phyloP scores from a whole-genome alignment of 2,797 vertebrate genomes.

The Myripristis jacobus region DNA sequence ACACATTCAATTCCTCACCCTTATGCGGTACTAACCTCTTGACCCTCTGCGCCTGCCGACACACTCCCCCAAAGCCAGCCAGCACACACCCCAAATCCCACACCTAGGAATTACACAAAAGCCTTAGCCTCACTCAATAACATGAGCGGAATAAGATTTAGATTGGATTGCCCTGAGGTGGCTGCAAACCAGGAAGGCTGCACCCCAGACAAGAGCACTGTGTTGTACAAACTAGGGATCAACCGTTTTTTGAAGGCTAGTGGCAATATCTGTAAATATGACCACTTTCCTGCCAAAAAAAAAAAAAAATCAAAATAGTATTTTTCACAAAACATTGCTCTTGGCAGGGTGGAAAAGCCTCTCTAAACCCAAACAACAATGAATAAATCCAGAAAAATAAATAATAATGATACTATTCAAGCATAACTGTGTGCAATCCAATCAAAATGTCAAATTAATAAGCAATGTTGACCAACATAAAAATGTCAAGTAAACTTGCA shows the following conservation, averaged over 20 bases:
- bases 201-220: neutral
- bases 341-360: neutral
- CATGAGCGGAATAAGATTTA: conserved; percentile 45
- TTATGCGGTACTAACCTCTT: conserved; percentile 47
- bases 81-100: conserved; percentile 32
- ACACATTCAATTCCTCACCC: conserved; percentile 49
- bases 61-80: conserved; percentile 31
- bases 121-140: conserved; percentile 36
- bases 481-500: too few relatives aligned
- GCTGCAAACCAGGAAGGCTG: conserved; percentile 31
- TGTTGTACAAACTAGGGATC: too few relatives aligned
- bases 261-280: too few relatives aligned
- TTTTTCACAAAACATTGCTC: too few relatives aligned
- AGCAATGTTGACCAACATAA: too few relatives aligned
- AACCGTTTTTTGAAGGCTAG: neutral
- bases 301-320: too few relatives aligned
- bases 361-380: neutral
- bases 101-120: conserved; percentile 46
- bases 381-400: too few relatives aligned
- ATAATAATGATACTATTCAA: too few relatives aligned
- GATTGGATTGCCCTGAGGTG: conserved; percentile 47
- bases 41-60: conserved; percentile 16
- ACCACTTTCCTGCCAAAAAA: too few relatives aligned
- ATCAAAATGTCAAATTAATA: too few relatives aligned
- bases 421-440: too few relatives aligned